Evolutionary conservation across 92 coral and sea anemone species (phyloP), one percentile per base, ranked within the genome.

Genomic region (Umimayanthus kanabou): DNA sequence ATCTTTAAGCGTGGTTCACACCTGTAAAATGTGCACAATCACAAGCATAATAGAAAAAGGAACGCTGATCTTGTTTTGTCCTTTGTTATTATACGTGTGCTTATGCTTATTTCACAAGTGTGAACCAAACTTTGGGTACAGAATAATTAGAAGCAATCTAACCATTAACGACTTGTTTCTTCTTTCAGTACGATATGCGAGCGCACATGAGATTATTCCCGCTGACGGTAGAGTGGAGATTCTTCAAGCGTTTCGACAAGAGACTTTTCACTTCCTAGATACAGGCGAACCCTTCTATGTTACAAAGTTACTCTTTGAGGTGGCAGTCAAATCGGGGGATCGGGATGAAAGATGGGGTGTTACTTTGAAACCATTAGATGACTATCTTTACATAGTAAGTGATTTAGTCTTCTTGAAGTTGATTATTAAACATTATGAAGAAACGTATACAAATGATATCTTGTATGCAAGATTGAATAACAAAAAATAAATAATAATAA

Each of bases 221-320:
- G 33, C 37, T 26, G 82, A 78, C 3, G 82, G 64, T n/a, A 30
- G n/a, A 47, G 18, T 78, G 65, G 82, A 78, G 40, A 49, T 78
- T 43, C 39, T 23, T n/a, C 0, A 26, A 18, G 39, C 66, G 30
- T 14, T 78, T 78, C 82, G 82, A 50, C 64, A 50, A 78, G 82
- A 78, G 66, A 78, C 33, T 28, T 3, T 25, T 78, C 37, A 39
- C 20, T 13, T 45, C 39, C n/a, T 49, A 49, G 10, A 29, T 7
- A 47, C 66, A 16, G 85, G 78, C 37, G 57, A 9, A 57, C 50
- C 66, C 40, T 74, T 39, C 39, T 73, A 53, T 69, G 75, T 66
- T 74, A 69, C 43, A 42, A 73, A 22, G 18, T 33, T 81, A 40
- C 72, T 28, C 73, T 79, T 80, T 28, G 87, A 91, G 91, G 94